Evolutionary conservation across 1,140 invertebrate species (phyloP).

Genomic region (Ptiloglossa arizonensis): DNA sequence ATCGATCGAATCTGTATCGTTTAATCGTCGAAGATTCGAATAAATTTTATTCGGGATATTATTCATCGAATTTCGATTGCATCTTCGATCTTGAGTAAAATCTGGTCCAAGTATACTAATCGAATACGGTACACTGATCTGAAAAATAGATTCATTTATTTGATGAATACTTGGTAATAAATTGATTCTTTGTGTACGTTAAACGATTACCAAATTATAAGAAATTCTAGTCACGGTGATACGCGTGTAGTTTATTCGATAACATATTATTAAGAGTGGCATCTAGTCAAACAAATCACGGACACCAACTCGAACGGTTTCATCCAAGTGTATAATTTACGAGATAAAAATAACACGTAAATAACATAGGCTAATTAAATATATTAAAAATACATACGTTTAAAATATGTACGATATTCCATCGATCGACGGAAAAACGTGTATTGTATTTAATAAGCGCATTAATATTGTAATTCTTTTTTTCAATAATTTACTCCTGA

Average conservation of each 20-base stretch:
- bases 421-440: not conserved
- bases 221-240: conserved; percentile 3
- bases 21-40: conserved; percentile 27
- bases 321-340: conserved; percentile 20
- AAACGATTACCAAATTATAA: not conserved
- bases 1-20: not conserved
- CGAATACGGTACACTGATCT: not conserved
- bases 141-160: not conserved
- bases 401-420: too few species aligned
- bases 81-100: not conserved
- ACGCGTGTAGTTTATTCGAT: conserved; percentile 23
- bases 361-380: too few species aligned
- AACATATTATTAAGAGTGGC: conserved; percentile 68
- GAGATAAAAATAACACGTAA: conserved; percentile 20
- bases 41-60: conserved; percentile 48
- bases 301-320: conserved; percentile 73
- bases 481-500: conserved; percentile 23
- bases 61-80: not conserved
- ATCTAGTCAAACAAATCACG: conserved; percentile 75
- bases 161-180: not conserved
- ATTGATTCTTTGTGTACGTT: not conserved
- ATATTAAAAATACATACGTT: not conserved
- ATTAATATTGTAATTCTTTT: not conserved
- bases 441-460: not conserved
- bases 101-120: conserved; percentile 4